Conservation (phyloP, 1,140 invertebrate genomes). For the Cotesia vestalis region DNA sequence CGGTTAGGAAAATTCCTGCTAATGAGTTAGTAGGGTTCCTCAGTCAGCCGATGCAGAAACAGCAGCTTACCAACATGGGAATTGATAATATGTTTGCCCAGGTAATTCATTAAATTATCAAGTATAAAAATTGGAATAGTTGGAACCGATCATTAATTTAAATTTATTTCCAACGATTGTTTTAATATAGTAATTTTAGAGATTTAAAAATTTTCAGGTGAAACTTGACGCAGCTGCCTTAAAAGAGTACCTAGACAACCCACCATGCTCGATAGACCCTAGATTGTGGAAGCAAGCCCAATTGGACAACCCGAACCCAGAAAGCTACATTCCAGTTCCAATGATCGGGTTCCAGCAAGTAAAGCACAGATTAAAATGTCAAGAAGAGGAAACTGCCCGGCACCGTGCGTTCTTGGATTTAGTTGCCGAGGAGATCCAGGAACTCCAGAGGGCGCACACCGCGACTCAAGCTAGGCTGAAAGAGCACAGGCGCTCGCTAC, state of each 20-base stretch:
- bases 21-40: constrained; percentile 77
- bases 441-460: constrained; percentile 77
- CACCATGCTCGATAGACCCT: constrained; percentile 83
- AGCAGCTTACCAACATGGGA: constrained; percentile 75
- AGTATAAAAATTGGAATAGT: too few relatives aligned
- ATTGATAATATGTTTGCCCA: constrained; percentile 72
- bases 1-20: constrained; percentile 77
- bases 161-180: too few relatives aligned
- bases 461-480: constrained; percentile 76
- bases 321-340: constrained; percentile 88
- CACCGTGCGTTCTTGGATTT: constrained; percentile 79
- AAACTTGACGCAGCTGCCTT: constrained; percentile 78
- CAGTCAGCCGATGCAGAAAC: constrained; percentile 74
- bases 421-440: constrained; percentile 79
- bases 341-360: constrained; percentile 90
- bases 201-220: not conserved
- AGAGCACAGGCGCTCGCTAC: constrained; percentile 78
- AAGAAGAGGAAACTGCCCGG: constrained; percentile 82
- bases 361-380: constrained; percentile 83
- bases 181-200: too few relatives aligned
- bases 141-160: too few relatives aligned
- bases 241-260: constrained; percentile 88
- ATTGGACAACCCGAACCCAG: constrained; percentile 90
- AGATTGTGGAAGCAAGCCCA: constrained; percentile 91
- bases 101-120: constrained; percentile 34